Percentiles rank a stretch among this genome's conserved stretches.
These are phyloP conservation scores for Perca fluviatilis DNA, from an alignment of 2,113 vertebrate species.

Conservation along the genomic window DNA sequence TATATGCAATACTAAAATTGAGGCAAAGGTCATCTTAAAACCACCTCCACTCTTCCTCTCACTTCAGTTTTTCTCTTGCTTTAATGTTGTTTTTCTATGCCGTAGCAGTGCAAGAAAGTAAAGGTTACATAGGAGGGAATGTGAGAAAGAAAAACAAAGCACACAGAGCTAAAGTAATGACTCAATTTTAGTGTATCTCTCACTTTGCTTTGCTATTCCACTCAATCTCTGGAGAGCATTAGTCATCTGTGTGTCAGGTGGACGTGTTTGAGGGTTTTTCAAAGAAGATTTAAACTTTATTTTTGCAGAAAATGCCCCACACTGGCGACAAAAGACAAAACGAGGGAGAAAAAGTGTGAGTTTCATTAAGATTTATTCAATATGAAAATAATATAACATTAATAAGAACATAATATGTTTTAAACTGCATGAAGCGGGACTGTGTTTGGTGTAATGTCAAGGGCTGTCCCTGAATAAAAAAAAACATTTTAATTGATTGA, in stretches of 20 bases:
- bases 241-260: constrained; percentile 57
- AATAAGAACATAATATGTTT: constrained; percentile 69
- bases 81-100: neutral
- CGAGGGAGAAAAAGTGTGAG: constrained; percentile 2
- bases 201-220: constrained; percentile 33
- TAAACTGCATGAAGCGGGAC: constrained; percentile 61
- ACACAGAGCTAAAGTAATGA: constrained; percentile 41
- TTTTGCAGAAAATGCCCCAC: constrained; percentile 6
- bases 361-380: constrained; percentile 80
- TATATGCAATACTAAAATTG: neutral
- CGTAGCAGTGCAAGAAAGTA: neutral
- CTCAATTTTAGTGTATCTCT: constrained; percentile 27
- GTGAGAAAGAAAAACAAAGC: constrained; percentile 6
- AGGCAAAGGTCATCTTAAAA: constrained; percentile 3
- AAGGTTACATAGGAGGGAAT: constrained; percentile 10
- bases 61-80: neutral
- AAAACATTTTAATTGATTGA: constrained; percentile 37
- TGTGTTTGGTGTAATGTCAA: constrained; percentile 50
- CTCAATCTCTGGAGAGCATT: constrained; percentile 46
- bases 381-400: constrained; percentile 84
- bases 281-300: constrained; percentile 18
- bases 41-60: neutral
- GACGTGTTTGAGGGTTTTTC: constrained; percentile 30
- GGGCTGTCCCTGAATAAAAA: constrained; percentile 42
- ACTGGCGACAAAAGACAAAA: constrained; percentile 27